Evolutionary conservation across 1,140 invertebrate genomes (phyloP).

Genomic region (Drosophila pseudoobscura): DNA sequence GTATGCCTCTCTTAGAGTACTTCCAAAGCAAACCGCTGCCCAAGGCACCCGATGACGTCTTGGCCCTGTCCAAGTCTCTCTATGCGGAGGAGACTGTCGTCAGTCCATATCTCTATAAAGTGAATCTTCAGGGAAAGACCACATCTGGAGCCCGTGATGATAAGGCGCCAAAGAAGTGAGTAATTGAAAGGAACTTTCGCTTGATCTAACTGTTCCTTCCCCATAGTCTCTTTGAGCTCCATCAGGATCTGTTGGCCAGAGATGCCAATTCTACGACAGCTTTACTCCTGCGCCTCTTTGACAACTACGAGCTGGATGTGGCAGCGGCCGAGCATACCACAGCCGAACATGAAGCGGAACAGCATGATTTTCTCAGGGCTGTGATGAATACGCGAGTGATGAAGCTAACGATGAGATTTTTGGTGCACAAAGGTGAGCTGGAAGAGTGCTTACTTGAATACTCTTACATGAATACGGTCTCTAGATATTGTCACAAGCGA

Average conservation of each 20-base stretch:
- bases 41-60: constrained; percentile 58
- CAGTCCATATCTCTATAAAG: constrained; percentile 64
- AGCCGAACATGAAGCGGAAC: constrained; percentile 89
- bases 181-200: neutral
- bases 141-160: constrained; percentile 86
- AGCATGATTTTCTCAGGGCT: constrained; percentile 89
- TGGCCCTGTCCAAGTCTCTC: constrained; percentile 55
- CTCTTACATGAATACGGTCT: neutral
- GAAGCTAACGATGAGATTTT: constrained; percentile 86
- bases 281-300: constrained; percentile 87
- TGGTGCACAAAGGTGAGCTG: constrained; percentile 63
- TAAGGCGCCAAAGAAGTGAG: constrained; percentile 88
- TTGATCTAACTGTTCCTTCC: too few species aligned
- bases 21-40: constrained; percentile 63
- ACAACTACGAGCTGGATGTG: constrained; percentile 91
- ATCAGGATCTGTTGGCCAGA: constrained; percentile 70
- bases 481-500: constrained; percentile 79
- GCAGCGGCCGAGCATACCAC: constrained; percentile 89
- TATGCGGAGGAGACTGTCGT: constrained; percentile 60
- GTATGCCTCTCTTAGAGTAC: constrained; percentile 47
- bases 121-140: constrained; percentile 87
- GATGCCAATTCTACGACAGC: constrained; percentile 86
- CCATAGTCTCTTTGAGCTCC: constrained; percentile 66
- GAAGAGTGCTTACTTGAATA: constrained; percentile 81
- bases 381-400: constrained; percentile 90